Base-by-base conservation (phyloP, 2,888 invertebrate species). In the Cheilosia impressa region DNA sequence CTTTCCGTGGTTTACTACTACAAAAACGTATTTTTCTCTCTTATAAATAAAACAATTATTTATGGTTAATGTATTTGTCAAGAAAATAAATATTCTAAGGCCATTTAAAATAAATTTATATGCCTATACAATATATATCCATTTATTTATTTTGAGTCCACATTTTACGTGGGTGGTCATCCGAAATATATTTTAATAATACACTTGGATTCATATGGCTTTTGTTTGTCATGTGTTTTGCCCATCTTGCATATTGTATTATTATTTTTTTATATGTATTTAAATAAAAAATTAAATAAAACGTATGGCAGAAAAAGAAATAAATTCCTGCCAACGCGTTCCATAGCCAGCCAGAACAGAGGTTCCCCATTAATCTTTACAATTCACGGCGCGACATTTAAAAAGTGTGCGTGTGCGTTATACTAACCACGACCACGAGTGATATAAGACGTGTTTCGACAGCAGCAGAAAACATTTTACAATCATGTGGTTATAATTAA, bases 101-200 rank as follows among this genome's bases (percentile, higher is more conserved):
- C 47, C 53, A 73, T 73, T 73, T 73, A 63, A 63, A 63, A 63
- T 65, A 34, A 63, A 55, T 73, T 63, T 63, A 63, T 47, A 38
- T 63, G 17, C 55, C 38, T 73, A 43, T 73, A 73, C 62, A n/a
- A n/a, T 19, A 19, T 19, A 19, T 55, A 38, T 13, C 3, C 13
- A 13, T 73, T 17, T 47, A 55, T 63, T 52, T 63, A 73, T 73
- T 73, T 73, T 17, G 47, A 65, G 24, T 24, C 6, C 55, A 65
- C 53, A 73, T 65, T 73, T 38, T 13, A 55, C 45, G 73, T 73
- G 73, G 73, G 73, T 52, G 63, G 53, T 4, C 9, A 10, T 47
- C 17, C 45, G 45, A 55, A 55, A 73, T 63, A 63, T 73, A 73
- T 63, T 73, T 73, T 47, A 63, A 73, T 73, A 73, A 73, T 57